A percentile compares a stretch with the other conserved stretches of the same genome.
These are phyloP conservation scores for Dysdera silvatica DNA, from an alignment of 1,140 invertebrate species.

Conservation along the genomic window DNA sequence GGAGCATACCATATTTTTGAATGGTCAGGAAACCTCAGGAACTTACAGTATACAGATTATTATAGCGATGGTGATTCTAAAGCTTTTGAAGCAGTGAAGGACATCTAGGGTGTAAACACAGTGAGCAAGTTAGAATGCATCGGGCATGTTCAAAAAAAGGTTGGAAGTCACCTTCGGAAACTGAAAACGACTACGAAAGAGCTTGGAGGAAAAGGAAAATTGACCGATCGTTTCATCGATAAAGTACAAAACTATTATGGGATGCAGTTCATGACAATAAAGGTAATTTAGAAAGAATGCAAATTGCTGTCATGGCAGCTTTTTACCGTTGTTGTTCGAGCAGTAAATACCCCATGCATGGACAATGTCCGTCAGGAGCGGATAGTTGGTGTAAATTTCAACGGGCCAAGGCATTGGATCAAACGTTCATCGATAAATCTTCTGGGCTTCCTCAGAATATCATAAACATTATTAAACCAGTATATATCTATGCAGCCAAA, in stretches of 20 bases:
- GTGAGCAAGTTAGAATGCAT: constrained; percentile 1
- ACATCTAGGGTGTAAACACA: constrained; percentile 10
- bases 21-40: not conserved
- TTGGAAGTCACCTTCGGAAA: not conserved
- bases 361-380: not conserved
- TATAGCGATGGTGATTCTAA: constrained; percentile 2
- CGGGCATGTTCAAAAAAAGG: too few relatives aligned
- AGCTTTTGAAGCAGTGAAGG: not conserved
- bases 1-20: constrained; percentile 26
- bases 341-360: constrained; percentile 3
- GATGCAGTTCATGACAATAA: not conserved
- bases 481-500: not conserved
- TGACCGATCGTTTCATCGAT: constrained; percentile 5
- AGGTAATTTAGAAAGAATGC: constrained; percentile 1
- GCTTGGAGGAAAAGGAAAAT: not conserved
- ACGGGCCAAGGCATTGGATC: not conserved
- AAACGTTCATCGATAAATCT: not conserved
- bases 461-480: not conserved
- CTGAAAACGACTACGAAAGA: not conserved
- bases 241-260: constrained; percentile 8
- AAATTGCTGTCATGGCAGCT: not conserved
- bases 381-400: constrained; percentile 10
- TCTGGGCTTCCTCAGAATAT: not conserved
- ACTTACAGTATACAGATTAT: not conserved
- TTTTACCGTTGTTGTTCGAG: not conserved